Base-by-base conservation (phyloP, 2,888 invertebrate genomes). In the Operophtera brumata region DNA sequence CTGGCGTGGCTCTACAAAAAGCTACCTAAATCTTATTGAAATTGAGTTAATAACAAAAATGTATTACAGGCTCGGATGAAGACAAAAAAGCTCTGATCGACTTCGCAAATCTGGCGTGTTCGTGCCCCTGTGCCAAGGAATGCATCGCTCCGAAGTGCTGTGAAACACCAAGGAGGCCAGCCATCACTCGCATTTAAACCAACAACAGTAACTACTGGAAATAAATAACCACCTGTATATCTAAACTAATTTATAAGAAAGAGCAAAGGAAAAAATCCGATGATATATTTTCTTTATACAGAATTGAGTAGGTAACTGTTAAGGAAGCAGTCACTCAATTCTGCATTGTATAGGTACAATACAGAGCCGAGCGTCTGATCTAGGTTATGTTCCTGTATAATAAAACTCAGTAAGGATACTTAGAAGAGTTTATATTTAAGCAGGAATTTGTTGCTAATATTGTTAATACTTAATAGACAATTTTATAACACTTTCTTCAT, bases 71-170 rank as follows among this genome's bases (percentile, higher is more conserved):
- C 62, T 76, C 82, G 49, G 84, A 81, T 7, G 88, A 88, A 61
- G 90, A 89, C 51, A 82, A 82, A 54, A 87, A 85, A 59, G 73
- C 75, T 11, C 61, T 83, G 47, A 73, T 88, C 50, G 86, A 90
- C 34, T 85, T 84, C 44, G 81, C 82, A 1, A 86, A 85, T 59
- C 74, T 75, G 6, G 86, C 84, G 1, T 84, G 82, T 55, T 77
- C 80, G 2, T 80, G 75, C 34, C 86, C 86, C 0, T 91, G 88
- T 45, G 92, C 86, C 25, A 91, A 91, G 61, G 88, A 88, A 64
- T 88, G 91, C 70, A 75, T 66, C 1, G 86, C 86, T 5, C 88
- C 88, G 0, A 73, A 84, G 6, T 90, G 90, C 57, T 90, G 90
- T 56, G 71, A 77, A 20, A 70, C 87, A 0, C 83, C 81, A 0